Percentiles rank a stretch among this genome's conserved stretches.
Conservation (phyloP, 2,797 vertebrate genomes). For the Pristis pectinata region DNA sequence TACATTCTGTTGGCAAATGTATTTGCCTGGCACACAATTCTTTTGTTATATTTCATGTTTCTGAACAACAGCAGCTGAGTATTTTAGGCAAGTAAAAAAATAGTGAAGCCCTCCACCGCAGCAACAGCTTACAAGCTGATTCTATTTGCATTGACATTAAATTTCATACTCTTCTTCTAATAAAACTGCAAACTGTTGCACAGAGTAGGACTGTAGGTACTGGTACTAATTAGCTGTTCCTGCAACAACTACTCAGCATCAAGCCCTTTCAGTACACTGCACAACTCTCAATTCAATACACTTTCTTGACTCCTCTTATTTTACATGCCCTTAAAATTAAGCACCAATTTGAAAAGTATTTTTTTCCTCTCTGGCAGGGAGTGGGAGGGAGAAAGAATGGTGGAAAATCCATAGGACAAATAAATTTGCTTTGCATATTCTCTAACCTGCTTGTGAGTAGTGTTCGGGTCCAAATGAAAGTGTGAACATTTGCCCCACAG, state of each 20-base stretch:
- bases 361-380: too few relatives aligned
- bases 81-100: neutral
- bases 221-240: neutral
- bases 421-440: neutral
- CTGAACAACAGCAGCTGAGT: neutral
- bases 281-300: neutral
- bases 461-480: neutral
- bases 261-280: too few relatives aligned
- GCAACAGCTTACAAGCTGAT: neutral
- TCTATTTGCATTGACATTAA: neutral
- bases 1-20: neutral
- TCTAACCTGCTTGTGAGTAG: neutral
- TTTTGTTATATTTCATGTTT: neutral
- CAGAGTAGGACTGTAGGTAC: neutral
- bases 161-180: too few relatives aligned
- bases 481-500: neutral
- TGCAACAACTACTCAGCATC: neutral
- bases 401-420: neutral
- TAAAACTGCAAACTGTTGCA: neutral
- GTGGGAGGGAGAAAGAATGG: neutral
- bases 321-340: neutral
- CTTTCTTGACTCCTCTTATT: neutral
- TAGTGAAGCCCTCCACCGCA: neutral
- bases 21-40: neutral
- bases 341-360: neutral